Base-by-base conservation (phyloP, 2,113 vertebrate species). In the Scophthalmus maximus region DNA sequence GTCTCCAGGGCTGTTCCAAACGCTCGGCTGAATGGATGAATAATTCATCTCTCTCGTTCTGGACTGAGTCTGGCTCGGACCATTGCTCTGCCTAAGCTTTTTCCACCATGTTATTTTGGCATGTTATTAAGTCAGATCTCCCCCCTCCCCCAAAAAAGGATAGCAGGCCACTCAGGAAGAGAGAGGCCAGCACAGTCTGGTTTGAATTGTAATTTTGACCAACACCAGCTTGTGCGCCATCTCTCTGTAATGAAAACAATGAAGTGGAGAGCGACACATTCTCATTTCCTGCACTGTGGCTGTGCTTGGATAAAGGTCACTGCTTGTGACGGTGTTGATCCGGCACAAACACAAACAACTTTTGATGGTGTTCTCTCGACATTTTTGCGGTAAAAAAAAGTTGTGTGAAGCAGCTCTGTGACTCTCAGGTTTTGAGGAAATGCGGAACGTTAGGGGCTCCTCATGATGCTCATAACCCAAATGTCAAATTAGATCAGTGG, bases 391-490 rank as follows among this genome's bases (percentile, higher is more conserved):
- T 42, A n/a, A n/a, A n/a, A n/a, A n/a, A n/a, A n/a, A n/a, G 26
- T 29, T 58, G 17, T 53, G 40, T n/a, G 36, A 68, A 47, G 50
- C 15, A 1, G 46, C 53, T 72, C 34, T 65, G 49, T 75, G 61
- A 47, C 56, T 75, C 25, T 18, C 10, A 70, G 79, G 44, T 76
- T 72, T 62, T 49, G 65, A 82, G 78, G 78, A 89, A 90, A 91
- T 88, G 57, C 18, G n/a, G n/a, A 80, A 67, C 86, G 57, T 89
- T 79, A 83, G 71, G 87, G 52, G 14, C 68, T 79, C 78, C 89
- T 91, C 91, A 89, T 91, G 90, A 91, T 49, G 79, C 83, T 89
- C 85, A 89, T 91, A 88, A 90, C 76, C 64, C 46, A 76, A 79
- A 88, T 46, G 68, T 87, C 70, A 87, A 92, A 92, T 92, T 89